Conservation (phyloP, 1,140 invertebrate species). For the Drepana arcuata region DNA sequence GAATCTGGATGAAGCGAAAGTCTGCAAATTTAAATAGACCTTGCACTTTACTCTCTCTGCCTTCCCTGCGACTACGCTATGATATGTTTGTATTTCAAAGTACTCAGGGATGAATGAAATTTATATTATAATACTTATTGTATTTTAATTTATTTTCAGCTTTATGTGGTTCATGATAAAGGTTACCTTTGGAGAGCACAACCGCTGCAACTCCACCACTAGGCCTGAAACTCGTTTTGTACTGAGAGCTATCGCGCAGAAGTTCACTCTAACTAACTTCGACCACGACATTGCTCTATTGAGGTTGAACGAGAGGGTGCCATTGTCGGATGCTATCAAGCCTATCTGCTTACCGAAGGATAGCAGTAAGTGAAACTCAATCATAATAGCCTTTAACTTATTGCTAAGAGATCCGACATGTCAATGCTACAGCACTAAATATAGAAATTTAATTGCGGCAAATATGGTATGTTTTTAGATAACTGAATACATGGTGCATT, state of each 20-base stretch:
- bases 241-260: conserved; percentile 79
- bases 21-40: neutral
- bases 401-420: no score
- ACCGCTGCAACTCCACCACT: conserved; percentile 81
- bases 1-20: no score
- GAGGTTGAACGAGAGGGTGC: conserved; percentile 82
- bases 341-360: conserved; percentile 84
- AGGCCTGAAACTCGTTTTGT: conserved; percentile 83
- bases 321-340: conserved; percentile 80
- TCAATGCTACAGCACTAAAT: no score
- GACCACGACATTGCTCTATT: conserved; percentile 89
- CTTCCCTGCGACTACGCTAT: no score
- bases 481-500: no score
- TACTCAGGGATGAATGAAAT: neutral
- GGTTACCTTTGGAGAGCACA: conserved; percentile 87
- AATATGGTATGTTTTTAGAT: no score
- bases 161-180: conserved; percentile 94
- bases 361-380: conserved; percentile 75
- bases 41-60: neutral
- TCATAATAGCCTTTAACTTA: no score
- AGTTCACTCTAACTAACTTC: conserved; percentile 87
- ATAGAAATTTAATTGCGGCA: no score
- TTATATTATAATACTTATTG: conserved; percentile 4
- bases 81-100: no score
- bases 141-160: conserved; percentile 65